Percentiles rank a stretch among this genome's conserved stretches.
Evolutionary conservation across 1,140 invertebrate genomes (phyloP).

Genomic region (Chymomyza costata): DNA sequence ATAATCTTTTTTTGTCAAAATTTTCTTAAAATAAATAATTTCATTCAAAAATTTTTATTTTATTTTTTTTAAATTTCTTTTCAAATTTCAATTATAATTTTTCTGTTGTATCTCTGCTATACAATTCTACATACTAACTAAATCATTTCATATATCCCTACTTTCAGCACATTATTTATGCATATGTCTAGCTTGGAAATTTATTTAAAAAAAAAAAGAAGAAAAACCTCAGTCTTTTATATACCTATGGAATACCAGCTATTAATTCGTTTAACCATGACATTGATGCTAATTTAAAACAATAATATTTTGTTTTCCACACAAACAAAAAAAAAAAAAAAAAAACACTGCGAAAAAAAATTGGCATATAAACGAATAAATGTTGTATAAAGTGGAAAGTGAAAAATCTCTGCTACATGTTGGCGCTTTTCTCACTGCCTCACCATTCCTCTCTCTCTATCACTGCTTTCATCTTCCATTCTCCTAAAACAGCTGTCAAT

Average conservation of each 20-base stretch:
- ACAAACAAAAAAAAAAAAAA: no score
- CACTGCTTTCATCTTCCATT: no score
- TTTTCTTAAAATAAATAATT: constrained; percentile 2
- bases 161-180: constrained; percentile 13
- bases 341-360: neutral
- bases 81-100: no score
- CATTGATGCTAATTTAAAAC: constrained; percentile 70
- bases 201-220: constrained; percentile 2
- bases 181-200: constrained; percentile 7
- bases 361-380: constrained; percentile 6
- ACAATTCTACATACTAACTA: no score
- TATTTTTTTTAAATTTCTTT: neutral
- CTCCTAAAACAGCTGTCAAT: no score
- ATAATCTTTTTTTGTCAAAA: no score
- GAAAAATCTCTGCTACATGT: no score
- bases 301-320: constrained; percentile 47
- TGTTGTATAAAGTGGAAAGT: no score
- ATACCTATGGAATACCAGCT: constrained; percentile 14
- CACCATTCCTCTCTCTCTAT: no score
- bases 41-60: constrained; percentile 3
- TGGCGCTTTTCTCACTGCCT: no score
- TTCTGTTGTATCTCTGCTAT: neutral
- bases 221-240: constrained; percentile 5
- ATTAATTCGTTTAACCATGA: constrained; percentile 64
- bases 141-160: neutral